Evolutionary conservation across 2,888 invertebrate species (phyloP), one percentile per base, ranked within the genome.

Genomic region (Agrotis clavis): DNA sequence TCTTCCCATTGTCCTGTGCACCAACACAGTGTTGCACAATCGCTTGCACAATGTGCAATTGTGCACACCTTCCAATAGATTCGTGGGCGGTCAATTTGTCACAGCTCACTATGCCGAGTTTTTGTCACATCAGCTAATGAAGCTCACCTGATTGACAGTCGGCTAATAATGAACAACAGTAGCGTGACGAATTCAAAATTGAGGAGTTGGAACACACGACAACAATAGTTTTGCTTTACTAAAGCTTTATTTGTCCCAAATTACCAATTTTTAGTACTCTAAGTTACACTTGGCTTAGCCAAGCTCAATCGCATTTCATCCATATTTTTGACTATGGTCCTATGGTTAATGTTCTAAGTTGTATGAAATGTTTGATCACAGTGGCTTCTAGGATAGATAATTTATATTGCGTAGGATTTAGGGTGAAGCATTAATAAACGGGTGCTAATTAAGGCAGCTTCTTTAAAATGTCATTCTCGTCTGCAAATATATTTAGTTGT

Each of bases 71-170:
- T 41, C 67, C 66, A 63, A 75, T 71, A 73, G 72, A 66, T 30
- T 80, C 62, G 72, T 74, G 87, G 87, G 87, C 67, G 84, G 79
- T 66, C 71, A 30, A 71, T 79, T 71, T 25, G 87, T 65, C 73
- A 75, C 78, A 83, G 82, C 71, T 72, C 66, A 63, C 71, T 53
- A 62, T 60, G 67, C 16, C 76, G 30, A 76, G 18, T 47, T 67
- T 71, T 80, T 68, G 25, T 72, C 62, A 51, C 18, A 13, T 61
- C 18, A 18, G 54, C 19, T 59, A 63, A 72, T 66, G 25, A 64
- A 75, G 64, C 59, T 60, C 71, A 75, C 71, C 84, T 78, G 71
- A 63, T 70, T 54, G 48, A 21, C 30, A 50, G 54, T 48, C 47
- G 48, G 70, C 63, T 60, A 11, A 57, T 73, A 73, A 74, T 62